Base-by-base conservation (phyloP, 2,113 vertebrate species). In the Macroglossus sobrinus region DNA sequence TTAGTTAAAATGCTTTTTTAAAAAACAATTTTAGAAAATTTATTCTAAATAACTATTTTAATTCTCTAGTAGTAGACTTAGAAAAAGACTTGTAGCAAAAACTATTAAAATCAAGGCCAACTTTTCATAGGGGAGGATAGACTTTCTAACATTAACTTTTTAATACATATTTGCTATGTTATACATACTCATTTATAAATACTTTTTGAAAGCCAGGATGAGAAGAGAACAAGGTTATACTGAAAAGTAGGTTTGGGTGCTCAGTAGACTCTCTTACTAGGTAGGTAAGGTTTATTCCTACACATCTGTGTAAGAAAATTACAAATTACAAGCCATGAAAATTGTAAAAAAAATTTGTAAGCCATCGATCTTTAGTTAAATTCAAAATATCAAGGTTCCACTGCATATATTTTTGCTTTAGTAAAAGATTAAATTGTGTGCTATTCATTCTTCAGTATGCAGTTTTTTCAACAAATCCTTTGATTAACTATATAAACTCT, bases 61-160 rank as follows among this genome's bases (percentile, higher is more conserved):
- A 79, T 93, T 92, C 30, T 82, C 53, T 91, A 53, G n/a, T 55
- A 40, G 24, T 50, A 81, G 55, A 66, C 68, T 89, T 66, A 86
- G 55, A 75, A 75, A 92, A 85, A 78, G 40, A 71, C 10, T 57
- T 55, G 15, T 33, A 69, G 66, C 9, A 55, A 94, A 86, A 72
- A 68, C n/a, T 2, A 63, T 84, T 94, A 69, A 91, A 28, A 69
- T 84, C 7, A 84, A n/a, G n/a, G 7, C 57, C 10, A 61, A 35
- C 40, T 43, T 86, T 95, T 80, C 40, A 66, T 28, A 12, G 53
- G 28, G 21, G 7, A 13, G n/a, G 24, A 3, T 21, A 80, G 40
- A 84, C 33, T 68, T 94, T 90, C 50, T 86, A 94, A 86, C 45
- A 21, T 50, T 71, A 84, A 55, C n/a, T 59, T 93, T 69, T 91